Conservation (phyloP, 2,888 invertebrate genomes). For the Drosophila phalerata region DNA sequence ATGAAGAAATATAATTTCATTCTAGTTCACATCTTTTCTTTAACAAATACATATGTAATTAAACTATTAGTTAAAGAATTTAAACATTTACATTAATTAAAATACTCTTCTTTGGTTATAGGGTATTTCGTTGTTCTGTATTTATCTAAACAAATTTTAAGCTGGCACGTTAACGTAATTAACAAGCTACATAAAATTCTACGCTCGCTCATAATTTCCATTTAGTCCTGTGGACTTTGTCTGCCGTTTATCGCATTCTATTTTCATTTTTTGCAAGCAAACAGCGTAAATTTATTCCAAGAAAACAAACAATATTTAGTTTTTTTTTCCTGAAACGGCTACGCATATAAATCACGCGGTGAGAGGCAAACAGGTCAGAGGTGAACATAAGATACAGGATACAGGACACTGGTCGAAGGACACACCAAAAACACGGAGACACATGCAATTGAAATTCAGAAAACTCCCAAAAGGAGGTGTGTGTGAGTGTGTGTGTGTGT, state of each 20-base stretch:
- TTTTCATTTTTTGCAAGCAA: slow-evolving; percentile 42
- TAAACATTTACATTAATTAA: too few relatives aligned
- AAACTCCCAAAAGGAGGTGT: slow-evolving; percentile 18
- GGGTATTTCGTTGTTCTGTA: not conserved
- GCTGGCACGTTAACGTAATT: not conserved
- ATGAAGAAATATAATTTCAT: not conserved
- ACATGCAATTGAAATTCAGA: slow-evolving; percentile 52
- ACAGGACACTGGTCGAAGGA: slow-evolving; percentile 21
- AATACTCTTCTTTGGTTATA: not conserved
- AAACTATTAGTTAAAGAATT: too few relatives aligned
- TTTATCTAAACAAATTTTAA: not conserved
- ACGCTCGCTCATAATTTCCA: slow-evolving; percentile 19
- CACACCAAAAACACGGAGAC: slow-evolving; percentile 17
- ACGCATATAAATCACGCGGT: slow-evolving; percentile 51
- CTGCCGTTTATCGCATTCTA: slow-evolving; percentile 29
- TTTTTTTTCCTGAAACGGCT: slow-evolving; percentile 37
- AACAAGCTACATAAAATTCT: slow-evolving; percentile 12
- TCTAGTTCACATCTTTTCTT: not conserved
- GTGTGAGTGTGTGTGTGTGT: slow-evolving; percentile 2
- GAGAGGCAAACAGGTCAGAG: slow-evolving; percentile 34
- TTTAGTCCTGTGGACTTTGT: slow-evolving; percentile 18
- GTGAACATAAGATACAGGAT: slow-evolving; percentile 4
- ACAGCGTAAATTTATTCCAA: slow-evolving; percentile 37
- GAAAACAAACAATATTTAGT: slow-evolving; percentile 40
- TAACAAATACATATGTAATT: too few relatives aligned